These are phyloP conservation scores for Anoura caudifer DNA, from an alignment of 2,113 vertebrate genomes.

Conservation along the genomic window DNA sequence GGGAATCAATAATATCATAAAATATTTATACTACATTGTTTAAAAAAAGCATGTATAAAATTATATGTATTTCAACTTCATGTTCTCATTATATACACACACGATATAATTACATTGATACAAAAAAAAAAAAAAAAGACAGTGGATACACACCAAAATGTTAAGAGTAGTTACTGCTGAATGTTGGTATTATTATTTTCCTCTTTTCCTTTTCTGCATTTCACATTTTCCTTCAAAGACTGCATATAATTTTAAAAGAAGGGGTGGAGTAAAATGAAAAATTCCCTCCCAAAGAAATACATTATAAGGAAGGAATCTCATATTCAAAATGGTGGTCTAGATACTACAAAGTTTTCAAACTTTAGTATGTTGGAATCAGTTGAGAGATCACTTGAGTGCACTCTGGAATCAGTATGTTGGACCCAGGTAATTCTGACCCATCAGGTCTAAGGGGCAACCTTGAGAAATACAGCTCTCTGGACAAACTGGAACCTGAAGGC, in stretches of 20 bases:
- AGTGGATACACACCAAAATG: background rate
- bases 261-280: background rate
- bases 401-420: background rate
- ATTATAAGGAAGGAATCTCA: background rate
- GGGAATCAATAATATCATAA: background rate
- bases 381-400: background rate
- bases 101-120: background rate
- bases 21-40: background rate
- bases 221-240: background rate
- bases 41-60: background rate
- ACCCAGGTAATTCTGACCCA: background rate
- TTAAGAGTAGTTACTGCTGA: background rate
- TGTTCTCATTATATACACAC: background rate
- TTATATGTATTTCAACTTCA: background rate
- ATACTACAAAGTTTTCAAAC: background rate
- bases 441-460: background rate
- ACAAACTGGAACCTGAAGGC: background rate
- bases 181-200: background rate
- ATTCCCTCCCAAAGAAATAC: background rate
- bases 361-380: background rate
- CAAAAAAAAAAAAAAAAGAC: background rate
- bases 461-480: background rate
- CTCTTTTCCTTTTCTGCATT: background rate
- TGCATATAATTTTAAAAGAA: background rate
- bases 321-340: background rate